Percentiles rank a stretch among this genome's conserved stretches.
These are phyloP conservation scores for Apteryx owenii DNA, from an alignment of 2,113 vertebrate species.

Conservation along the genomic window DNA sequence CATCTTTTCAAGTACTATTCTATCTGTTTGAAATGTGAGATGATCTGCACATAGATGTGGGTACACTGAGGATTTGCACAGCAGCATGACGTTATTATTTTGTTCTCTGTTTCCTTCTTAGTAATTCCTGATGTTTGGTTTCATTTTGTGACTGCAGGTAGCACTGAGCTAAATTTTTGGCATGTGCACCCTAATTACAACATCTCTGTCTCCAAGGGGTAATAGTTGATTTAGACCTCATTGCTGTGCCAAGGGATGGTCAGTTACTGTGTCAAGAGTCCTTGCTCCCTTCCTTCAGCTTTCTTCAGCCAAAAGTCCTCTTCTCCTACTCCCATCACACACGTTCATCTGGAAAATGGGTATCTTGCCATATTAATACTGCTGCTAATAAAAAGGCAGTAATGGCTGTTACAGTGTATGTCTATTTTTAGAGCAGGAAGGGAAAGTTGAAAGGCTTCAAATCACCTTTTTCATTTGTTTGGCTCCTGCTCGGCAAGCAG, in stretches of 20 bases:
- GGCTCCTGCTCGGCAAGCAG: background rate
- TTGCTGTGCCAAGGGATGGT: background rate
- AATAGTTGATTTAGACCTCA: background rate
- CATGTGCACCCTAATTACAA: background rate
- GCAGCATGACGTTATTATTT: background rate
- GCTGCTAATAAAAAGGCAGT: background rate
- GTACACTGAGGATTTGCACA: background rate
- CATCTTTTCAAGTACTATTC: background rate
- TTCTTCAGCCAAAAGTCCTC: background rate
- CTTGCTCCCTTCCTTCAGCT: background rate
- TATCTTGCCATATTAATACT: background rate
- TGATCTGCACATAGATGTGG: background rate
- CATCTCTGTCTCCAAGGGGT: background rate
- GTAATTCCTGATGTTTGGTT: background rate
- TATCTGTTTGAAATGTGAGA: background rate
- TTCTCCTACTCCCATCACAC: background rate
- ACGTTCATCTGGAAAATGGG: background rate
- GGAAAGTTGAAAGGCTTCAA: background rate
- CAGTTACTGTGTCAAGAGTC: no score
- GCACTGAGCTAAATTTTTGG: background rate
- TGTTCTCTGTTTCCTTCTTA: background rate
- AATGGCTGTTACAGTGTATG: background rate
- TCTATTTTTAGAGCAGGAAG: background rate
- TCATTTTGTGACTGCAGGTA: background rate
- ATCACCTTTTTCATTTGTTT: background rate